Evolutionary conservation across 2,113 vertebrate genomes (phyloP).

Genomic region (Phocoena phocoena): DNA sequence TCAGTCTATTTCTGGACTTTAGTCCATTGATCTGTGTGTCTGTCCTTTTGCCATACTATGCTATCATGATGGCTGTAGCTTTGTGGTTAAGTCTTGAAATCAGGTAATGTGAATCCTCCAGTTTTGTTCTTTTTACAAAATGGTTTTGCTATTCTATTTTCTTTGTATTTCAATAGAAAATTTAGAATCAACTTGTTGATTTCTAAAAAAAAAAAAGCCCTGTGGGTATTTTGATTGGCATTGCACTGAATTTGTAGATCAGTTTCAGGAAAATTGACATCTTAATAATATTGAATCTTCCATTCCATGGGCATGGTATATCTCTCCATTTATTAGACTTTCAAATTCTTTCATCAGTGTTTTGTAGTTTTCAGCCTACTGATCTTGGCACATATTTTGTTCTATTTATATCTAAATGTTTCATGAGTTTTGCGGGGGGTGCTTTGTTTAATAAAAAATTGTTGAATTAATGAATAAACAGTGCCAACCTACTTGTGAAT

Average conservation of each 20-base stretch:
- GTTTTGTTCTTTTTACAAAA: constrained; percentile 18
- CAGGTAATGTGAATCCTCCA: neutral
- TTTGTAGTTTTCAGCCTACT: neutral
- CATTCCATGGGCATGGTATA: neutral
- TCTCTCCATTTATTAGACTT: neutral
- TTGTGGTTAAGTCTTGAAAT: constrained; percentile 31
- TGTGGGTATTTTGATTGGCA: neutral
- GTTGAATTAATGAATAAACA: constrained; percentile 41
- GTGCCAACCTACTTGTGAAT: neutral
- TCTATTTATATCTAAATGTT: constrained; percentile 16
- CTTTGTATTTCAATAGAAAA: neutral
- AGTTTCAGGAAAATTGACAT: neutral
- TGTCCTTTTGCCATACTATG: neutral
- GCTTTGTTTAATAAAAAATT: constrained; percentile 21
- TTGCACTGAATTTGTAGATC: constrained; percentile 5
- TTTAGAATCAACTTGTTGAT: neutral
- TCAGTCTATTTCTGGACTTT: neutral
- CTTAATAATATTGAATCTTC: neutral
- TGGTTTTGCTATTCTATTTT: neutral
- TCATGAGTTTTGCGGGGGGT: neutral
- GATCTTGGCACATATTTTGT: neutral
- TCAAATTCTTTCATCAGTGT: neutral
- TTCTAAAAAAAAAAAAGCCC: neutral
- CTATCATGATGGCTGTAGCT: neutral
- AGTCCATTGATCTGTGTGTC: neutral